Percentiles rank a stretch among this genome's conserved stretches.
Evolutionary conservation across 1,140 invertebrate genomes (phyloP).

Genomic region (Bombus polaris): DNA sequence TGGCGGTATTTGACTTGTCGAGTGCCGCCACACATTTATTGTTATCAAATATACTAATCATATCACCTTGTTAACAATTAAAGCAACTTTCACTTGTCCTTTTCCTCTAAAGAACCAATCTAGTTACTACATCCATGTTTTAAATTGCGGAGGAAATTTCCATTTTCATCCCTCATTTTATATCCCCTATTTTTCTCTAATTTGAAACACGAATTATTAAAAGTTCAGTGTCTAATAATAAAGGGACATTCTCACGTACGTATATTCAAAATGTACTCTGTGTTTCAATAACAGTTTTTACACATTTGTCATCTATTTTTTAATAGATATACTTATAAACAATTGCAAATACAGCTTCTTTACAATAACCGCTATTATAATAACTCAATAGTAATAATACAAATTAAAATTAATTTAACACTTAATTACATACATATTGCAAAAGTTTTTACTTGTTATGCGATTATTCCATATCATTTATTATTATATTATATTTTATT

Average conservation of each 20-base stretch:
- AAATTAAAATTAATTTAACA: neutral
- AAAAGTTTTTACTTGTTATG: neutral
- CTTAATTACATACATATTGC: neutral
- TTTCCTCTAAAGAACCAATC: too few relatives aligned
- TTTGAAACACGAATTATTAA: neutral
- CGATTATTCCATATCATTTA: neutral
- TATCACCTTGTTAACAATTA: too few relatives aligned
- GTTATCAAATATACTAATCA: too few relatives aligned
- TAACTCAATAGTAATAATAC: neutral
- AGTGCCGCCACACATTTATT: too few relatives aligned
- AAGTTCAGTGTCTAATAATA: neutral
- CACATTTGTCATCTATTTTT: too few relatives aligned
- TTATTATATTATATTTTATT: neutral
- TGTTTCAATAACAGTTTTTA: neutral
- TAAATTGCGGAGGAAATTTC: neutral
- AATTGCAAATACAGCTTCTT: neutral
- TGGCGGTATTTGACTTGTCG: too few relatives aligned
- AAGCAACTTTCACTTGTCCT: too few relatives aligned
- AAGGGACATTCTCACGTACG: neutral
- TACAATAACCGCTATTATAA: neutral
- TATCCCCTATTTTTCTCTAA: neutral
- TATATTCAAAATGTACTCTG: too few relatives aligned
- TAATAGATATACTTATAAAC: neutral
- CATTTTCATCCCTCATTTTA: neutral
- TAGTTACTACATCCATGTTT: too few relatives aligned